Percentiles rank a stretch among this genome's conserved stretches.
Conservation (phyloP, 2,888 invertebrate species). For the Epistrophe eligans region DNA sequence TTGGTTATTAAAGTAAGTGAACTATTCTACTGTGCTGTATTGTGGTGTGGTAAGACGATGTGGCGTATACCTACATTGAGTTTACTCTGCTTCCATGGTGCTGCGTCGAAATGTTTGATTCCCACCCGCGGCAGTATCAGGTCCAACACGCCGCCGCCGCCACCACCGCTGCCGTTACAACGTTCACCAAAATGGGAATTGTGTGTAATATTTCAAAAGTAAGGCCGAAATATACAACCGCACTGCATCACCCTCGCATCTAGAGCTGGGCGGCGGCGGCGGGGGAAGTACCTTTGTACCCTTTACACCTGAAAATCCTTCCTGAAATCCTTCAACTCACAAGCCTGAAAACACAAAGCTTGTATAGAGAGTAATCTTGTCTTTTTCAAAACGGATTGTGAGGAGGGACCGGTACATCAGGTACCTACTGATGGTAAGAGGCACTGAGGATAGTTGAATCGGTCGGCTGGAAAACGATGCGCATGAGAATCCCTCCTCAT, state of each 20-base stretch:
- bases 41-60: constrained; percentile 7
- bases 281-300: constrained; percentile 16
- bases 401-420: background rate
- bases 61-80: background rate
- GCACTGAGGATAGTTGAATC: background rate
- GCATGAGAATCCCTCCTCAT: constrained; percentile 5
- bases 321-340: constrained; percentile 52
- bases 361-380: constrained; percentile 41
- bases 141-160: background rate
- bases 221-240: constrained; percentile 34
- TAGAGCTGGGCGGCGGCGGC: too few relatives aligned
- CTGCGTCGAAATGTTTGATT: constrained; percentile 57
- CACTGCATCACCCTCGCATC: background rate
- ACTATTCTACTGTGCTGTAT: constrained; percentile 34
- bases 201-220: constrained; percentile 61
- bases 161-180: constrained; percentile 10
- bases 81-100: background rate
- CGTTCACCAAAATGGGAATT: constrained; percentile 58
- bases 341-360: background rate
- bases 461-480: constrained; percentile 55
- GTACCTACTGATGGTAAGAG: background rate
- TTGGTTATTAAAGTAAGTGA: constrained; percentile 64
- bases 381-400: background rate
- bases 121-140: constrained; percentile 24
- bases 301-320: constrained; percentile 13